Evolutionary conservation across 2,888 invertebrate genomes (phyloP).

Genomic region (Alcis repandata): DNA sequence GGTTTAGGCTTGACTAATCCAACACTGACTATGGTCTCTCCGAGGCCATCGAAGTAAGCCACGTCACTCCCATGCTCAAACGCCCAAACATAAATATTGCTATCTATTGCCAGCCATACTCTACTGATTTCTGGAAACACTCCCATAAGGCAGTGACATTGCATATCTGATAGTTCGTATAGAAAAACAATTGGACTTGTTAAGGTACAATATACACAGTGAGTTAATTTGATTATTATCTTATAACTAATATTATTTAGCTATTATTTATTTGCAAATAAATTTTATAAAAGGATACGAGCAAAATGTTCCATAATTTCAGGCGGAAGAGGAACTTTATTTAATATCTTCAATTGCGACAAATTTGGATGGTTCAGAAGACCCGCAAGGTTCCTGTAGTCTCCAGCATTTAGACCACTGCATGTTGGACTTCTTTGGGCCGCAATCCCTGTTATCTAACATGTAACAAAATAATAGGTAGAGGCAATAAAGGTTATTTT

Average conservation of each 20-base stretch:
- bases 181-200: constrained; percentile 49
- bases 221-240: too few relatives aligned
- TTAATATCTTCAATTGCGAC: constrained; percentile 92
- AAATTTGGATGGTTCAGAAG: constrained; percentile 90
- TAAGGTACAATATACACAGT: too few relatives aligned
- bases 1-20: constrained; percentile 95
- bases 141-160: constrained; percentile 98
- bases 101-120: constrained; percentile 99
- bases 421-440: constrained; percentile 92
- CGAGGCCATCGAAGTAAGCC: constrained; percentile 98
- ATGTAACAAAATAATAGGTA: constrained; percentile 14
- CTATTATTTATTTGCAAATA: not conserved
- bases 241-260: too few relatives aligned
- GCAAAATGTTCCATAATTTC: constrained; percentile 98
- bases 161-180: constrained; percentile 90
- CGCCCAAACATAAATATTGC: constrained; percentile 99
- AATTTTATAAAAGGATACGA: constrained; percentile 90
- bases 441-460: constrained; percentile 88
- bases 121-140: constrained; percentile 98
- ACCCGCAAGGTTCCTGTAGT: constrained; percentile 94
- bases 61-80: constrained; percentile 98
- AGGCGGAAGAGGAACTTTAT: constrained; percentile 95
- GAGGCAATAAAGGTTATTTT: not conserved
- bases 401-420: constrained; percentile 96
- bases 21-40: constrained; percentile 97